These are phyloP conservation scores for Cyclophora punctaria DNA, from an alignment of 2,888 invertebrate genomes.

Conservation along the genomic window DNA sequence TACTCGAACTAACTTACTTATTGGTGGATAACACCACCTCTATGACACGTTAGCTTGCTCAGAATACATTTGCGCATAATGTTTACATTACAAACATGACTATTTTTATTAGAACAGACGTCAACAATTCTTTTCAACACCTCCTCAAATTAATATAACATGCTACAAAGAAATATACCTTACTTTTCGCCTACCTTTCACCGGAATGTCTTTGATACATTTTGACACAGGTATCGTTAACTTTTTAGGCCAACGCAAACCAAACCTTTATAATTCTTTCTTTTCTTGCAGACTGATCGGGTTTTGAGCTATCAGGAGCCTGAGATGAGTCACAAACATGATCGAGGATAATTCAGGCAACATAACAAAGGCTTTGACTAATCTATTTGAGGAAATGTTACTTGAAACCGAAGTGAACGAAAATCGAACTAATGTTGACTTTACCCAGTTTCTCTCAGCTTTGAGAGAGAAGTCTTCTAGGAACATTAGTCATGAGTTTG, in stretches of 20 bases:
- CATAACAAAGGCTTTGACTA: conserved; percentile 56
- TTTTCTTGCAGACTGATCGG: conserved; percentile 25
- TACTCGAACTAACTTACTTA: no score
- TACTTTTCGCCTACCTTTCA: no score
- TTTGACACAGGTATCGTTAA: no score
- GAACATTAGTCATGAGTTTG: conserved; percentile 48
- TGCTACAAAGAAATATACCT: no score
- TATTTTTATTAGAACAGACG: no score
- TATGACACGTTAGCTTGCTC: no score
- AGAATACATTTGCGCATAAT: no score
- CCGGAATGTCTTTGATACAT: background rate
- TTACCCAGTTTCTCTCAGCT: conserved; percentile 49
- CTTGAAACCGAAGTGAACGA: conserved; percentile 46
- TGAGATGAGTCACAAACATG: conserved; percentile 34
- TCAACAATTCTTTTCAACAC: no score
- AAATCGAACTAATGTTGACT: conserved; percentile 46
- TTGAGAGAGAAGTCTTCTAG: conserved; percentile 43
- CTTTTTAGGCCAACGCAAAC: background rate
- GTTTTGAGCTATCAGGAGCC: background rate
- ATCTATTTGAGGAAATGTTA: conserved; percentile 59
- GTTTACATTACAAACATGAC: no score
- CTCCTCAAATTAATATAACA: no score
- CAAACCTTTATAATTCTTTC: background rate
- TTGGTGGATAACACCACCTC: no score
- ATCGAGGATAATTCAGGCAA: conserved; percentile 42